Base-by-base conservation (phyloP, 1,140 invertebrate species). In the Periplaneta americana region DNA sequence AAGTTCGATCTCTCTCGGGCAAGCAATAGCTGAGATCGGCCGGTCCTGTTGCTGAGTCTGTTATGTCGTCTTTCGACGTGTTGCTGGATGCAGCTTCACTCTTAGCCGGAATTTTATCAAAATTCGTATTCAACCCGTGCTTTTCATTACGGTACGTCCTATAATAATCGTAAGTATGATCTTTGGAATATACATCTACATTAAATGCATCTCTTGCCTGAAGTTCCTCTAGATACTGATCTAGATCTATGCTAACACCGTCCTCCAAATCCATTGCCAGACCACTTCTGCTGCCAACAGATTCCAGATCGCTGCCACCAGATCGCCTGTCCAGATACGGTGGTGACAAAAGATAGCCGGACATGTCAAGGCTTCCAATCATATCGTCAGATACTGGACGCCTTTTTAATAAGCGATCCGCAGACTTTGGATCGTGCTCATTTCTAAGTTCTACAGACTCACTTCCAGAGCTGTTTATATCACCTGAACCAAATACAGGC, bases 311-410 rank as follows among this genome's bases (percentile, higher is more conserved):
- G 80, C 90, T 90, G 79, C 91, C 91, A 17, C 92, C 85, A 82
- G 92, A 91, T n/a, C 94, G 88, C n/a, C 94, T 88, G 84, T 94
- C 92, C 83, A 87, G 88, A 81, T 91, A 91, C 84, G 90, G 87
- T 0, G 91, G 91, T 2, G 31, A 13, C 17, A 48, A 31, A n/a
- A 81, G 34, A 35, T 66, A 48, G 0, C 31, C 34, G 9, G 39
- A 36, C 84, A 92, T 91, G 39, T 89, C 87, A 0, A 89, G 80
- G 48, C 88, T 88, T 75, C 89, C 87, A 2, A 90, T 81, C 10
- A 89, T 87, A 22, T 90, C 88, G 84, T 93, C 93, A 18, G 93
- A 95, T 0, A 95, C 89, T 0, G 94, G 94, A 83, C 94, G 88
- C 74, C 94, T 88, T 83, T 94, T 95, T 15, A 93, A 85, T 83